Conservation (phyloP, 2,797 vertebrate genomes). For the Ctenochaetus hawaiiensis region DNA sequence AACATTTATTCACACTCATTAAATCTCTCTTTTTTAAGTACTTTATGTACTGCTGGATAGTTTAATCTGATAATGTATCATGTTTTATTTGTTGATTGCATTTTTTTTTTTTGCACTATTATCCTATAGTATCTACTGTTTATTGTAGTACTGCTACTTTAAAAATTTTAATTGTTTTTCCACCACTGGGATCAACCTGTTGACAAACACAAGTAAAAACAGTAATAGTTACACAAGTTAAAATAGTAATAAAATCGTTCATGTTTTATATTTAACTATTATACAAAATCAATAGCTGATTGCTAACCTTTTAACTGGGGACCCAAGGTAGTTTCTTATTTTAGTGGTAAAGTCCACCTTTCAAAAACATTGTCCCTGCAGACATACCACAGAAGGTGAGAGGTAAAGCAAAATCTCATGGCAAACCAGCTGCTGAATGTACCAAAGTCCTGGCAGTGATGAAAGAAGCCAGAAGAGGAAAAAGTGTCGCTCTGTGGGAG, state of each 20-base stretch:
- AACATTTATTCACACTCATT: too few relatives aligned
- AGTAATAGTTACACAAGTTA: background rate
- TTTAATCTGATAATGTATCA: background rate
- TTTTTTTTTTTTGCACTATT: background rate
- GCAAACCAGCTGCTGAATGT: slow-evolving; percentile 29
- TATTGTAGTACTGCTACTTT: too few relatives aligned
- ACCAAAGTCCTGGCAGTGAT: slow-evolving; percentile 26
- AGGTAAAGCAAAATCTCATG: slow-evolving; percentile 11
- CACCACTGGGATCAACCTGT: background rate
- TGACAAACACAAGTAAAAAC: background rate
- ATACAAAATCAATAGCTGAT: background rate
- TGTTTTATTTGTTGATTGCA: background rate
- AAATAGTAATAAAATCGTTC: background rate
- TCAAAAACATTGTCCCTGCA: slow-evolving; percentile 16
- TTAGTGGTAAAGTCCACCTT: background rate
- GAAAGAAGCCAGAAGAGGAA: slow-evolving; percentile 35
- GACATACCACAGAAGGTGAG: slow-evolving; percentile 2
- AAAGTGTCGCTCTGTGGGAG: slow-evolving; percentile 22
- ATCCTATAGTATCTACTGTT: background rate
- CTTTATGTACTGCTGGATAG: background rate
- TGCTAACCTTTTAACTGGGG: background rate
- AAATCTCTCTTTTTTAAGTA: background rate
- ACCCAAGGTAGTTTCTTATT: background rate
- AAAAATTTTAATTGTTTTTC: background rate
- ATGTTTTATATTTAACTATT: background rate